Conservation (phyloP, 2,797 vertebrate genomes). For the Monodelphis domestica region DNA sequence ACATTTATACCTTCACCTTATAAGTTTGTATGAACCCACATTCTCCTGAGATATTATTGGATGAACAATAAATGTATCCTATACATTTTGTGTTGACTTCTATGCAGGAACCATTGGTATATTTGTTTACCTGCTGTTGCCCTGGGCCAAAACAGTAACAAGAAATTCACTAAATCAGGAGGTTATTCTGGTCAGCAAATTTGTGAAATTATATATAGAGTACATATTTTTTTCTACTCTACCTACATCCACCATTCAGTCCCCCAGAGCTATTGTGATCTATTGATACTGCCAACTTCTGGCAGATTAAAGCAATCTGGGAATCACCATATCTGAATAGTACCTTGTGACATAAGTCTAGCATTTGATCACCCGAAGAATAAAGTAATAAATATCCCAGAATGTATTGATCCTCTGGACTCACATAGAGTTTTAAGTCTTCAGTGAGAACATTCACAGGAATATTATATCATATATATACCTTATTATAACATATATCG, state of each 20-base stretch:
- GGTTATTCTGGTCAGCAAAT: neutral
- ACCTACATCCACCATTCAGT: neutral
- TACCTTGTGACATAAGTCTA: no score
- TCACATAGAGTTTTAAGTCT: neutral
- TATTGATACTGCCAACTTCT: neutral
- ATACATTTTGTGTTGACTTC: neutral
- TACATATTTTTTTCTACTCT: neutral
- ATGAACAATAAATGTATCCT: neutral
- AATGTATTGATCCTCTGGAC: neutral
- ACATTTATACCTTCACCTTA: neutral
- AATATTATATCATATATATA: neutral
- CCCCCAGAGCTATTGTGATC: neutral
- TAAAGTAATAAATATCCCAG: neutral
- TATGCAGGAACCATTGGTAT: neutral
- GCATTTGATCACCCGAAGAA: neutral
- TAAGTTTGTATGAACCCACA: neutral
- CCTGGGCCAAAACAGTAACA: neutral
- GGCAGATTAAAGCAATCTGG: neutral
- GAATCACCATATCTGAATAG: rapidly evolving
- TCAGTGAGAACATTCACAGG: neutral
- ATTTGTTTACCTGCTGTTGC: neutral
- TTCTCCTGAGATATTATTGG: neutral
- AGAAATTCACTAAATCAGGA: neutral
- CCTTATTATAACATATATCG: neutral
- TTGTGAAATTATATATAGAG: neutral